A percentile compares a stretch with the other conserved stretches of the same genome.
phyloP scores from a whole-genome alignment of 2,888 invertebrate genomes.

The Lysandra bellargus region DNA sequence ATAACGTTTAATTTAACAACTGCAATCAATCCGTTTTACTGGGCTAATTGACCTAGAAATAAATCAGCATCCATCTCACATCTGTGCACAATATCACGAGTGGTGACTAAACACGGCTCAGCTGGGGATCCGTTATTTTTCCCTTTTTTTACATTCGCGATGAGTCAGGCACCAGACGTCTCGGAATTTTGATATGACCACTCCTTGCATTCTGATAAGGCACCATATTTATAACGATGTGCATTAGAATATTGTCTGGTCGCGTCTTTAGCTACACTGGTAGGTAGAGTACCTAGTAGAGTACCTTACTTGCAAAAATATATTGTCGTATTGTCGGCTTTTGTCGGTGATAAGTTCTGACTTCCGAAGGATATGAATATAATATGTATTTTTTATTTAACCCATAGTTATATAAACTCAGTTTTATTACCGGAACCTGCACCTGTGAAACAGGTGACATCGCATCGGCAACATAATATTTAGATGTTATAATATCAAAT shows the following conservation, averaged over 20 bases:
- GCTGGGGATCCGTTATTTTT: constrained; percentile 14
- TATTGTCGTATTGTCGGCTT: not conserved
- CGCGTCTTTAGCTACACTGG: not conserved
- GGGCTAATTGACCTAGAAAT: constrained; percentile 10
- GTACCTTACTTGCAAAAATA: not conserved
- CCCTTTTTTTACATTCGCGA: not conserved
- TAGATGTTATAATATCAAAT: not conserved
- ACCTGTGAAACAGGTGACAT: no score
- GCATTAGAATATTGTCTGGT: not conserved
- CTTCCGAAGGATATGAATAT: no score
- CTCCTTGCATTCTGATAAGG: constrained; percentile 5
- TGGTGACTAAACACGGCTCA: not conserved
- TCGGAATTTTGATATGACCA: not conserved
- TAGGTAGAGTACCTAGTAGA: no score
- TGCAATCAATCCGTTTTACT: not conserved
- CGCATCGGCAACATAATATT: no score
- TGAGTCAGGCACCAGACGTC: not conserved
- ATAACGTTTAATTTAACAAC: not conserved
- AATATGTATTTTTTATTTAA: no score
- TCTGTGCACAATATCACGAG: constrained; percentile 4
- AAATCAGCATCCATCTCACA: constrained; percentile 5
- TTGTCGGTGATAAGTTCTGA: no score
- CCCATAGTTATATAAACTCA: no score
- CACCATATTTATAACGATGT: not conserved
- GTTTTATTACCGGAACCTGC: no score